Evolutionary conservation across 2,113 vertebrate species (phyloP), one percentile per base, ranked within the genome.

Genomic region (Notiomystis cincta): DNA sequence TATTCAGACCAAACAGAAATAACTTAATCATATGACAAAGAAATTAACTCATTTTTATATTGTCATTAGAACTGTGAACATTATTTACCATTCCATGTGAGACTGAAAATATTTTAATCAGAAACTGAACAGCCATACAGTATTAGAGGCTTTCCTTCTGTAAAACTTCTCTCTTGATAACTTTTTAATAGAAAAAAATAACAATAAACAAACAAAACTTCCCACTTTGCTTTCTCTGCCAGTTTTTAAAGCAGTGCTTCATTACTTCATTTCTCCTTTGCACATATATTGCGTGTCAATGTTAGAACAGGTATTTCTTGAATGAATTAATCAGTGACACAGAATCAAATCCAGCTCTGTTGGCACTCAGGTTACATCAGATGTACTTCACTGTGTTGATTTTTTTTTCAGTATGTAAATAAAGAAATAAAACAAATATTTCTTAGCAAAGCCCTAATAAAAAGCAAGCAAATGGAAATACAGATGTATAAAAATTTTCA

Each of bases 401-500:
- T 44, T n/a, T 28, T 80, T 75, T 81, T 61, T 11, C 8, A 25
- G 9, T 35, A 76, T 30, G 4, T 54, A 93, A 66, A 75, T 13
- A 61, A 84, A 82, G 27, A 80, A 44, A 82, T 57, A 2, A 12
- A 54, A 79, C 13, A 81, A 66, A 70, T 35, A 81, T 23, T 75
- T 33, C 14, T 89, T 56, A 86, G 31, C 89, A 97, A 95, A 96
- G 15, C 92, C 87, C 81, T 91, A 97, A 97, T 94, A 87, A 94
- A 64, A 44, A 88, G 25, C 31, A 81, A 93, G 76, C 27, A 72
- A 94, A 54, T 22, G 10, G 25, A 84, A 95, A 61, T 61, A 87
- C 79, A 22, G 47, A 93, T 82, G 96, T 53, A 91, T 33, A 92
- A 97, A 66, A 60, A 37, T 58, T 95, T 97, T 96, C 82, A 92